Percentiles rank a stretch among this genome's conserved stretches.
phyloP scores from a whole-genome alignment of 2,888 invertebrate genomes.

The Lasioglossum zephyrum region DNA sequence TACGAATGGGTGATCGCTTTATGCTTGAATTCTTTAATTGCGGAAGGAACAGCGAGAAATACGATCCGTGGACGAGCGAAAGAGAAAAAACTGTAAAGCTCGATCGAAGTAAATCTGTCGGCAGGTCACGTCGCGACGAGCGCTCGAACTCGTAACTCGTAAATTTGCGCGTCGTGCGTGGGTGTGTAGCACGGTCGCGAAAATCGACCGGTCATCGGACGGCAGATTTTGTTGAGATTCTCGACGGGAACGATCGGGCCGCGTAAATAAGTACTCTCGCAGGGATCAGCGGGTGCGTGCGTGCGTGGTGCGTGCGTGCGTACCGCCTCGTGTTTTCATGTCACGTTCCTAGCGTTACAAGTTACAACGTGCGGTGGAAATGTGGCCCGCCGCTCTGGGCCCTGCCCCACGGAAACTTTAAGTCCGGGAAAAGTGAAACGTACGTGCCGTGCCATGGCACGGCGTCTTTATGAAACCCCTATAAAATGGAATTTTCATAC shows the following conservation, averaged over 20 bases:
- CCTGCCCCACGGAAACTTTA: slow-evolving; percentile 6
- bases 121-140: not conserved
- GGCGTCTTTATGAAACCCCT: slow-evolving; percentile 19
- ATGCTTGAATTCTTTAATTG: not conserved
- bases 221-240: not conserved
- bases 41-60: not conserved
- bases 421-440: slow-evolving; percentile 45
- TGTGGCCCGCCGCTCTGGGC: not conserved
- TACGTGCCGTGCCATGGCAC: slow-evolving; percentile 17
- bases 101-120: not conserved
- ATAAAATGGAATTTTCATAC: slow-evolving; percentile 24
- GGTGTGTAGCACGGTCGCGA: not conserved
- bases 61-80: not conserved
- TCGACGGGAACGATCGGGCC: not conserved
- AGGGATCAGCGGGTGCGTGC: not conserved
- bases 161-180: not conserved
- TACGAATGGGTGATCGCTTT: no score
- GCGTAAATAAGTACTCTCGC: slow-evolving; percentile 27
- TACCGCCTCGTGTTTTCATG: slow-evolving; percentile 9
- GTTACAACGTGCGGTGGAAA: slow-evolving; percentile 34
- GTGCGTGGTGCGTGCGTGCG: not conserved
- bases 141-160: not conserved
- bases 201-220: not conserved
- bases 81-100: not conserved
- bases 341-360: slow-evolving; percentile 38